Percentiles rank a stretch among this genome's conserved stretches.
These are phyloP conservation scores for Eulemur rufifrons DNA, from an alignment of 2,113 vertebrate genomes.

Conservation along the genomic window DNA sequence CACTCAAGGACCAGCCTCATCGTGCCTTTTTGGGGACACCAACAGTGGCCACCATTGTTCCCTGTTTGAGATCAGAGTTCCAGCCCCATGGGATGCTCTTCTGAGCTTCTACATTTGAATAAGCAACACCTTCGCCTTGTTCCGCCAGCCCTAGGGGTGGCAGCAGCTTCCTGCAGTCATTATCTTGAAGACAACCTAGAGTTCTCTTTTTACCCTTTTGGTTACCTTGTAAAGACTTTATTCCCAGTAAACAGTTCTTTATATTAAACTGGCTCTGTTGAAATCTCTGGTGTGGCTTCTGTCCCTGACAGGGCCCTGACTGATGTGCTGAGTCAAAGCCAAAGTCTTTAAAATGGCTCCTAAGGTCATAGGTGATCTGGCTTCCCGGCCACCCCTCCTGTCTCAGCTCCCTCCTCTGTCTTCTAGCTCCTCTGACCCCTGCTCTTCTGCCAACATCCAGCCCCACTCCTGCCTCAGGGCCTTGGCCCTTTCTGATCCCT, in stretches of 20 bases:
- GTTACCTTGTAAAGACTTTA: background rate
- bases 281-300: conserved; percentile 29
- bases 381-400: background rate
- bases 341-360: background rate
- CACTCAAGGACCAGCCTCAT: background rate
- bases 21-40: background rate
- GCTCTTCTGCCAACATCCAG: background rate
- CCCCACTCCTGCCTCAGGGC: background rate
- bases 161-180: background rate
- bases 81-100: background rate
- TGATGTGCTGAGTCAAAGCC: background rate
- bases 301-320: background rate
- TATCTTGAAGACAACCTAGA: background rate
- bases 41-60: background rate
- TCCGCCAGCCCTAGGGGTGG: background rate
- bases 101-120: background rate
- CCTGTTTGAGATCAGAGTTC: background rate
- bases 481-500: background rate
- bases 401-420: background rate
- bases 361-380: background rate
- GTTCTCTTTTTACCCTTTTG: background rate
- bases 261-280: conserved; percentile 11
- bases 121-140: background rate
- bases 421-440: background rate
- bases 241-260: background rate